Evolutionary conservation across 2,797 vertebrate genomes (phyloP).

Genomic region (Pangasius mekongensis): DNA sequence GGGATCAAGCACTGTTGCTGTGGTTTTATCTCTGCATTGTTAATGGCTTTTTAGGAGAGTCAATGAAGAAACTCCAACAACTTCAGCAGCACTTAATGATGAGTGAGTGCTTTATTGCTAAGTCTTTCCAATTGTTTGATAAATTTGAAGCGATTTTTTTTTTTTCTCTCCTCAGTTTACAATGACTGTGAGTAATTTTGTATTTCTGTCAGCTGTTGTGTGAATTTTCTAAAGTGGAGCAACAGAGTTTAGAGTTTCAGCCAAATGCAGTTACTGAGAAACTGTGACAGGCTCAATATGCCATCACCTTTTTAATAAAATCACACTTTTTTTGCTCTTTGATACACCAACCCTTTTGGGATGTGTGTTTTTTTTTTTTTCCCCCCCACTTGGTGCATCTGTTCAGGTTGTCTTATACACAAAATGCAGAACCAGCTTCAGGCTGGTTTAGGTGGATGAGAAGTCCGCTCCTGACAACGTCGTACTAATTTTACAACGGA

Average conservation of each 20-base stretch:
- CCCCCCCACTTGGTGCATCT: too few species aligned
- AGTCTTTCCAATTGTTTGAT: background rate
- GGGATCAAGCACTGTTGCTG: background rate
- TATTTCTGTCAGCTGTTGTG: constrained; percentile 1
- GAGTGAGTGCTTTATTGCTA: background rate
- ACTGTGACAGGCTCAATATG: background rate
- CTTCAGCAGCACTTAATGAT: background rate
- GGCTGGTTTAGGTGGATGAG: background rate
- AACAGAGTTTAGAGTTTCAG: background rate
- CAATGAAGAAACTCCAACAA: background rate
- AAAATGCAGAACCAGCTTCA: background rate
- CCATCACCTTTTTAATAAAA: too few species aligned
- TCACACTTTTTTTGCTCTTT: background rate
- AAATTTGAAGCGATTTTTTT: background rate
- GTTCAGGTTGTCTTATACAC: background rate
- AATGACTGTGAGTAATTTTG: background rate
- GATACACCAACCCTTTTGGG: background rate
- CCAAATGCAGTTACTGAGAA: background rate
- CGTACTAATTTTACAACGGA: background rate
- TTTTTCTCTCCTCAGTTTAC: too few species aligned
- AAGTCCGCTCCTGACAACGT: background rate
- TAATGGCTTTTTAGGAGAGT: constrained; percentile 12
- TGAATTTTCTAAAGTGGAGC: background rate
- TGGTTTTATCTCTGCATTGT: background rate
- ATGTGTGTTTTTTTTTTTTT: background rate